A percentile compares a stretch with the other conserved stretches of the same genome.
Conservation (phyloP, 2,888 invertebrate genomes). For the Sabellastarte sp. region DNA sequence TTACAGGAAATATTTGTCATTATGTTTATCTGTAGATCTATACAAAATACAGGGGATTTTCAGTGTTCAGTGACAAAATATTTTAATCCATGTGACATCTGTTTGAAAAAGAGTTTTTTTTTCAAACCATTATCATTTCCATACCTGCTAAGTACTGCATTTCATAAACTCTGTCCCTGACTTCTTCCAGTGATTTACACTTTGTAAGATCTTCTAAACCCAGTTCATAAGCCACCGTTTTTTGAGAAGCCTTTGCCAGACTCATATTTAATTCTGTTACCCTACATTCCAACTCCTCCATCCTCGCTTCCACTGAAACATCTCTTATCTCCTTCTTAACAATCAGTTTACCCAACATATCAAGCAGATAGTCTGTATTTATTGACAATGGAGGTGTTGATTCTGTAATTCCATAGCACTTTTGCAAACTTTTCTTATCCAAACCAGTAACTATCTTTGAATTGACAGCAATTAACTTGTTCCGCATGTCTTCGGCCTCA, state of each 20-base stretch:
- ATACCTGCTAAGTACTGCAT: slow-evolving; percentile 43
- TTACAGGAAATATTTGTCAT: too few relatives aligned
- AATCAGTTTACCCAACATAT: slow-evolving; percentile 13
- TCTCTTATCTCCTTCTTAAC: slow-evolving; percentile 21
- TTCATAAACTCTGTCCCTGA: slow-evolving; percentile 36
- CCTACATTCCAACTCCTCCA: slow-evolving; percentile 54
- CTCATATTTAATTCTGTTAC: slow-evolving; percentile 49
- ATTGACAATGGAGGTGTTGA: background rate
- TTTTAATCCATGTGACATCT: too few relatives aligned
- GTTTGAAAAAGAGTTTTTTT: too few relatives aligned
- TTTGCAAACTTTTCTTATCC: slow-evolving; percentile 5
- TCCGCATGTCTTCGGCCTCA: slow-evolving; percentile 11
- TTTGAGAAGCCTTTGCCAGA: slow-evolving; percentile 43
- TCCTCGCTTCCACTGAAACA: slow-evolving; percentile 36
- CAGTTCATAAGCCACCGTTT: slow-evolving; percentile 43
- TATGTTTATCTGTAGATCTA: too few relatives aligned
- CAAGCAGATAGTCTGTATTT: slow-evolving; percentile 3
- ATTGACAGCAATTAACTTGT: slow-evolving; percentile 7
- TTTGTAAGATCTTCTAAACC: slow-evolving; percentile 42
- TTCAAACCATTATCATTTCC: too few relatives aligned
- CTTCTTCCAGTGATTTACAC: slow-evolving; percentile 32
- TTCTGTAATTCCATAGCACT: background rate
- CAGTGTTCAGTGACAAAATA: too few relatives aligned
- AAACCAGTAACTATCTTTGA: slow-evolving; percentile 12
- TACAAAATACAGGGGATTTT: too few relatives aligned